Base-by-base conservation (phyloP, 2,888 invertebrate species). In the Acanthosepion esculentum region DNA sequence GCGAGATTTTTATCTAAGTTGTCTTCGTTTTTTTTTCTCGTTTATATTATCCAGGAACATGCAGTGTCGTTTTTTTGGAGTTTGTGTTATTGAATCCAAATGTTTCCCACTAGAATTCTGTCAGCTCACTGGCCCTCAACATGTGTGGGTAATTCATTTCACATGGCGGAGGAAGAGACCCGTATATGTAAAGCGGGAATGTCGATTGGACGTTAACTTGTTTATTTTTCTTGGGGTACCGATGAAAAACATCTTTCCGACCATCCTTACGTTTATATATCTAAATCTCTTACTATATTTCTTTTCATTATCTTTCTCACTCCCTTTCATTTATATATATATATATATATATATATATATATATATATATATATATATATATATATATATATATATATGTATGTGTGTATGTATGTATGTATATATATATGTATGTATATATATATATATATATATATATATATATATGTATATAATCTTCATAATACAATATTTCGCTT, bases 41-140 rank as follows among this genome's bases (percentile, higher is more conserved):
- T 78, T 78, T 15, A 78, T 78, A 33, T n/a, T 78, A 33, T 78
- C n/a, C n/a, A 33, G n/a, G n/a, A 78, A 78, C 78, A 15, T 78
- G 78, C 78, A 78, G n/a, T 33, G n/a, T 78, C 78, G 78, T n/a
- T n/a, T 78, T 78, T 59, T 78, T 15, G n/a, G n/a, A 78, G 78
- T 78, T 78, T 33, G 78, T n/a, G n/a, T n/a, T 78, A 78, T 78
- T 78, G 78, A n/a, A 78, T 78, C 78, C 78, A 78, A 78, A 78
- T 78, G 78, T 78, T 78, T 78, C n/a, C n/a, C n/a, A 4, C n/a
- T 33, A 33, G 33, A 78, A 78, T 78, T 4, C 33, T 78, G 78
- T 78, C 78, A 78, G 78, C 78, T 78, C 78, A 78, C 78, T 78
- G 78, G 78, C 78, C 78, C n/a, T 78, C 78, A 78, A 78, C 78